Percentiles rank a stretch among this genome's conserved stretches.
These are phyloP conservation scores for Cossypha heuglini DNA, from an alignment of 2,797 vertebrate genomes.

Conservation along the genomic window DNA sequence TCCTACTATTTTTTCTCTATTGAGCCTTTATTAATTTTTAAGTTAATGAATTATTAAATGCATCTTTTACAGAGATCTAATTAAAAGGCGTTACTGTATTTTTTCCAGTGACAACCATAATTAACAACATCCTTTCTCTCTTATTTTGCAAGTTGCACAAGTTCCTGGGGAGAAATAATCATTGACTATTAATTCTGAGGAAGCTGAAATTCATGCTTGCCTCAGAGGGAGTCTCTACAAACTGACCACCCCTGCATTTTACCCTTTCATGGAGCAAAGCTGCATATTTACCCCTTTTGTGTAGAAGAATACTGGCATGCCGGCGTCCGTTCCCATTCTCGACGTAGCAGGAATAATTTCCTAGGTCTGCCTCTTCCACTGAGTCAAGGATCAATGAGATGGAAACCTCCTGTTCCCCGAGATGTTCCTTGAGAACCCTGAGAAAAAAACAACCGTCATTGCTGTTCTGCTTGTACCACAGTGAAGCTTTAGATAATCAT, in stretches of 20 bases:
- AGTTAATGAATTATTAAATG: neutral
- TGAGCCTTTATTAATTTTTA: neutral
- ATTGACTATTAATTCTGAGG: neutral
- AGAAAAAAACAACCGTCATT: neutral
- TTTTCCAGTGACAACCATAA: neutral
- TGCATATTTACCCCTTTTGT: slow-evolving; percentile 86
- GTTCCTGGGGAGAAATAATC: neutral
- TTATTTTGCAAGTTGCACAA: neutral
- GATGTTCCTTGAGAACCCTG: slow-evolving; percentile 93
- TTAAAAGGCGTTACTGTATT: neutral
- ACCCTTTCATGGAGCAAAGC: neutral
- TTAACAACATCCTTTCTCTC: neutral
- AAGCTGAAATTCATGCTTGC: neutral
- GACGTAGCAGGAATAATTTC: slow-evolving; percentile 97
- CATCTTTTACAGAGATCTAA: neutral
- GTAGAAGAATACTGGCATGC: slow-evolving; percentile 91
- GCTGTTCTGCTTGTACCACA: neutral
- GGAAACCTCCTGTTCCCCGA: slow-evolving; percentile 96
- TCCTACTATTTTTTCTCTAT: neutral
- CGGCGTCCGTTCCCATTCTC: slow-evolving; percentile 94
- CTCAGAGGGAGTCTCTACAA: neutral
- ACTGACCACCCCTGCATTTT: neutral
- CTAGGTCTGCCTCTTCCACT: slow-evolving; percentile 92
- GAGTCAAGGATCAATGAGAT: slow-evolving; percentile 94
- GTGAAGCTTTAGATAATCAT: slow-evolving; percentile 4